These are phyloP conservation scores for Malacosoma neustria DNA, from an alignment of 2,888 invertebrate genomes.

Conservation along the genomic window DNA sequence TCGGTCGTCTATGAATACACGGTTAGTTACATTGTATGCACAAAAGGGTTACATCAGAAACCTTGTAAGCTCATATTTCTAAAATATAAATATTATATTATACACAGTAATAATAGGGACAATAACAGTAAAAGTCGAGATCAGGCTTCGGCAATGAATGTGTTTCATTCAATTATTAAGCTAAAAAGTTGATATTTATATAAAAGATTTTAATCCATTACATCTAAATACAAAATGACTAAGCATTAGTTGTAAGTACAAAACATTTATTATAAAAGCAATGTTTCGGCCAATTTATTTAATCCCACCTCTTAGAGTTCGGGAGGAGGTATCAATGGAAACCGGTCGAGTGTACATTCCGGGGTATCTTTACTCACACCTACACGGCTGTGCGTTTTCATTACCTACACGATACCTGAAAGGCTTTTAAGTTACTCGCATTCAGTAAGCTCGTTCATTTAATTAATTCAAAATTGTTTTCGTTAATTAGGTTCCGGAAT, in stretches of 20 bases:
- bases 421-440: too few species aligned
- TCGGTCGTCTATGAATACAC: not conserved
- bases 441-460: too few species aligned
- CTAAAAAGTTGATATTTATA: too few species aligned
- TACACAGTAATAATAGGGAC: too few species aligned
- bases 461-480: too few species aligned
- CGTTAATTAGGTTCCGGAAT: too few species aligned
- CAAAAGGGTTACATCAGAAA: too few species aligned
- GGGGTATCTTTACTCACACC: not conserved
- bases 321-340: conserved; percentile 19
- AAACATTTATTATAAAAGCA: not conserved
- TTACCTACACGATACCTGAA: not conserved
- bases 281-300: not conserved
- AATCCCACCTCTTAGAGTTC: not conserved
- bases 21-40: not conserved
- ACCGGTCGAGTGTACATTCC: conserved; percentile 19
- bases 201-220: not conserved
- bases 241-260: not conserved
- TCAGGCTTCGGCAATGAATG: too few species aligned
- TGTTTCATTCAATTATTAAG: too few species aligned
- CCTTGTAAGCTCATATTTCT: too few species aligned
- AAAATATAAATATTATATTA: too few species aligned
- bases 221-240: not conserved
- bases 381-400: not conserved
- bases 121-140: too few species aligned